A percentile compares a stretch with the other conserved stretches of the same genome.
Conservation (phyloP, 2,797 vertebrate genomes). For the Petrocephalus schoutedeni region DNA sequence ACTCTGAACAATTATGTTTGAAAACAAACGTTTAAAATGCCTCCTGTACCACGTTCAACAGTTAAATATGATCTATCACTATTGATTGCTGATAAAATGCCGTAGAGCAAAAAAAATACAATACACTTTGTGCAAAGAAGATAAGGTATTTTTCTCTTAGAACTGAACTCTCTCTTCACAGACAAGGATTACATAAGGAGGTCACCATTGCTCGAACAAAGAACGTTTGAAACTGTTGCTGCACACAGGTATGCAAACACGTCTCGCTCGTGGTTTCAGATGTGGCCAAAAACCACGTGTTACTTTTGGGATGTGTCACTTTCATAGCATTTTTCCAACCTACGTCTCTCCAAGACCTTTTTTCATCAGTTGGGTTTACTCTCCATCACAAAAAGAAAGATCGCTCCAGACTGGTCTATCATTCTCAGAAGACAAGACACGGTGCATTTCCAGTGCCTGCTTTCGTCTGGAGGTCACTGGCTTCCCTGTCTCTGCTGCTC, state of each 20-base stretch:
- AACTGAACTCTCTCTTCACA: constrained; percentile 52
- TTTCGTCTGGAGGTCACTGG: constrained; percentile 48
- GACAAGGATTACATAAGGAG: constrained; percentile 55
- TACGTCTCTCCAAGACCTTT: constrained; percentile 44
- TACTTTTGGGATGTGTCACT: constrained; percentile 57
- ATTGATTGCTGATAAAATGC: constrained; percentile 64
- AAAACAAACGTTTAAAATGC: constrained; percentile 59
- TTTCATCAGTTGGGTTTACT: constrained; percentile 27
- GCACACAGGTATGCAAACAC: constrained; percentile 58
- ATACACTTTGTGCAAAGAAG: constrained; percentile 70
- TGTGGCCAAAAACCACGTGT: constrained; percentile 46
- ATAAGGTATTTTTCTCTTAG: constrained; percentile 57
- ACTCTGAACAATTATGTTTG: constrained; percentile 56
- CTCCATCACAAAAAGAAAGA: constrained; percentile 6
- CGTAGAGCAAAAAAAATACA: constrained; percentile 66
- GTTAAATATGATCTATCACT: constrained; percentile 63
- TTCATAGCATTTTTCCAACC: constrained; percentile 40
- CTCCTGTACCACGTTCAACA: constrained; percentile 63
- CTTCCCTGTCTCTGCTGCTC: constrained; percentile 38
- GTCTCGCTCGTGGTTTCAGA: constrained; percentile 45
- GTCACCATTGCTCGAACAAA: constrained; percentile 55
- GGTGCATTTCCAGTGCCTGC: constrained; percentile 35
- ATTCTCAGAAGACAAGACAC: background rate
- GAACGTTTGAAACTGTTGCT: constrained; percentile 64
- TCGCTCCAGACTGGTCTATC: constrained; percentile 32